Percentiles rank a stretch among this genome's conserved stretches.
Conservation (phyloP, 2,888 invertebrate species). For the Volucella zonaria region DNA sequence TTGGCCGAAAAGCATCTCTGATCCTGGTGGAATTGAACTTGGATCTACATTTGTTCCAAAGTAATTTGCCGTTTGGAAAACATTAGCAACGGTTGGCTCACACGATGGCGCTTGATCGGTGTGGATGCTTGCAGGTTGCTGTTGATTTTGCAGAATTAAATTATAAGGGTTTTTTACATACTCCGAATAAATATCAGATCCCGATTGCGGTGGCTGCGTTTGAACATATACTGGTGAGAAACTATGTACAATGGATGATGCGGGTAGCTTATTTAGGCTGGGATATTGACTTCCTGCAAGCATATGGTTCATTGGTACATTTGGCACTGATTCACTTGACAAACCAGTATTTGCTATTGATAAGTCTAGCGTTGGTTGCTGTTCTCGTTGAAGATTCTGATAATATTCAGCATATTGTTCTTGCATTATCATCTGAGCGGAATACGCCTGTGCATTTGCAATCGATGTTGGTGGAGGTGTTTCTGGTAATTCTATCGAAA, state of each 20-base stretch:
- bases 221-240: slow-evolving; percentile 79
- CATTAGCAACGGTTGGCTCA: slow-evolving; percentile 64
- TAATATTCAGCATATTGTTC: slow-evolving; percentile 62
- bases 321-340: slow-evolving; percentile 68
- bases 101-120: slow-evolving; percentile 20
- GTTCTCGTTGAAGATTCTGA: slow-evolving; percentile 59
- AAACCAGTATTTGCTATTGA: slow-evolving; percentile 39
- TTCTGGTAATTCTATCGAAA: slow-evolving; percentile 80
- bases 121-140: slow-evolving; percentile 63
- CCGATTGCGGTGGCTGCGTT: slow-evolving; percentile 73
- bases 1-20: slow-evolving; percentile 85
- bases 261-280: slow-evolving; percentile 79
- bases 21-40: slow-evolving; percentile 84
- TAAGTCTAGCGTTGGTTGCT: slow-evolving; percentile 44
- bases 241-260: slow-evolving; percentile 80
- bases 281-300: slow-evolving; percentile 80
- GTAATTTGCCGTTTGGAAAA: slow-evolving; percentile 85
- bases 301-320: slow-evolving; percentile 80
- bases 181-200: slow-evolving; percentile 80
- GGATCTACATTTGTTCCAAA: slow-evolving; percentile 85
- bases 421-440: slow-evolving; percentile 69
- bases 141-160: slow-evolving; percentile 81
- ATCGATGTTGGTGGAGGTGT: slow-evolving; percentile 75
- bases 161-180: slow-evolving; percentile 82
- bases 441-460: slow-evolving; percentile 46